Conservation (phyloP, 2,113 vertebrate genomes). For the Hypocryptadius cinnamomeus region DNA sequence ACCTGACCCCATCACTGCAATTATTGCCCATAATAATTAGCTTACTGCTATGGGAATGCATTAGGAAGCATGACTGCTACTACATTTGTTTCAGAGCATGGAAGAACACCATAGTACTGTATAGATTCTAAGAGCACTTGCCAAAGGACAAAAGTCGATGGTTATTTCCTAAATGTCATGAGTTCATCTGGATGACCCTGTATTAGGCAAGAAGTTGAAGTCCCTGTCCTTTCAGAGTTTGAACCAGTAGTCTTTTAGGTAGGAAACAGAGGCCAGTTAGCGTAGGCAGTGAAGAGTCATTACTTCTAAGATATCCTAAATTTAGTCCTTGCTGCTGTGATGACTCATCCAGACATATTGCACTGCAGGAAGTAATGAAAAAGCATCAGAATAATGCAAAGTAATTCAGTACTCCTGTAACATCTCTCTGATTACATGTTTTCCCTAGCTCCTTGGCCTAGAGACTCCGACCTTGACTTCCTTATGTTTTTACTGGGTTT, state of each 20-base stretch:
- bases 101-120: background rate
- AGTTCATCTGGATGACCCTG: background rate
- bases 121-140: background rate
- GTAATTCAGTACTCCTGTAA: background rate
- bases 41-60: background rate
- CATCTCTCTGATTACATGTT: background rate
- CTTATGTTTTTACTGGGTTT: background rate
- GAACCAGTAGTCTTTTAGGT: background rate
- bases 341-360: background rate
- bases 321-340: constrained; percentile 11
- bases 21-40: constrained; percentile 10
- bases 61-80: background rate
- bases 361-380: background rate
- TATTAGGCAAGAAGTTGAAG: background rate
- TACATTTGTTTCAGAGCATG: background rate
- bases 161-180: background rate
- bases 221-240: background rate
- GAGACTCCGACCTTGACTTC: background rate
- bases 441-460: background rate
- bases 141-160: background rate
- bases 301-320: constrained; percentile 3
- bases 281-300: background rate
- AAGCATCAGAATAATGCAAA: background rate
- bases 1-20: background rate
- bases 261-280: background rate